Evolutionary conservation across 2,888 invertebrate species (phyloP), one percentile per base, ranked within the genome.

Genomic region (Antheraea yamamai): DNA sequence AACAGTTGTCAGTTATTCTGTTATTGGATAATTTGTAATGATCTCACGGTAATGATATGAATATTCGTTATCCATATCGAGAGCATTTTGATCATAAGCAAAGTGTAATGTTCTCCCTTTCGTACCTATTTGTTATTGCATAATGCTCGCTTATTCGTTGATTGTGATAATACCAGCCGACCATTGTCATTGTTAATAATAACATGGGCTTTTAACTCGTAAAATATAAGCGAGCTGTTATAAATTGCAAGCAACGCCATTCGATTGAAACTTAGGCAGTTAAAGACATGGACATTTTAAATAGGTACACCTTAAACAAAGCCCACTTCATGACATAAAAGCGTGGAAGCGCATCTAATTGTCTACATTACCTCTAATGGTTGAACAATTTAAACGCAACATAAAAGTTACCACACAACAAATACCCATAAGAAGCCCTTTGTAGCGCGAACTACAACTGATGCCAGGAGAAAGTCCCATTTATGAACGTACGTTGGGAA

Each of bases 271-370:
- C 26, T 66, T 26, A 30, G 20, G 64, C 30, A 66, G 64, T 16
- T 66, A 66, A 47, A 47, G 47, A 47, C 12, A 47, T 47, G 12
- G 47, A 12, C 47, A 47, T 47, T 47, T 12, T 47, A 47, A 66
- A 26, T 12, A 16, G 4, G 26, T 12, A 66, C 30, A 26, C 16
- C 30, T 66, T 66, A 64, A 64, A 66, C 64, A 66, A 66, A 66
- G 64, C 64, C 16, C 26, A 30, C 64, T 66, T 66, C 64, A 66
- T 14, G 64, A 66, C 64, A 30, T 66, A 6, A 30, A 66, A 16
- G 64, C 64, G 64, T 66, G 64, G 64, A 66, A 66, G 64, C 64
- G 64, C 64, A 66, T 66, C 64, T 30, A 66, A 66, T 66, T 66
- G 64, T 64, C 64, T 64, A 64, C 26, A 26, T 64, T 64, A 66